Percentiles rank a stretch among this genome's conserved stretches.
Evolutionary conservation across 2,888 invertebrate genomes (phyloP).

Genomic region (Leptinotarsa peninsularis): DNA sequence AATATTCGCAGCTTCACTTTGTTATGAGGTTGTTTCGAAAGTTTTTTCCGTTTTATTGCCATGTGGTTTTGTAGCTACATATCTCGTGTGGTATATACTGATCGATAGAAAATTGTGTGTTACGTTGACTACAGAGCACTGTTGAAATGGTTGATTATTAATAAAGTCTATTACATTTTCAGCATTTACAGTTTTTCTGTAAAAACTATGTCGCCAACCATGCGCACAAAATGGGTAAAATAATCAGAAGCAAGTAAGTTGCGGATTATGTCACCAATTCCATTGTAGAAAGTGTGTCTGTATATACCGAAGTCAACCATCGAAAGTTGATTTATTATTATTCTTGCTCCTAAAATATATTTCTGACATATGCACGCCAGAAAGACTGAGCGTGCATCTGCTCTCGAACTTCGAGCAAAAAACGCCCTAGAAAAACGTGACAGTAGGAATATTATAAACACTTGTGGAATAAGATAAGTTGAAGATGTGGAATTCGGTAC

Average conservation of each 20-base stretch:
- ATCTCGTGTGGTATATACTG: too few relatives aligned
- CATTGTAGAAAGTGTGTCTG: not conserved
- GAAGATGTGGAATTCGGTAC: not conserved
- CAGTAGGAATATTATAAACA: conserved; percentile 44
- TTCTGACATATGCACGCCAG: conserved; percentile 34
- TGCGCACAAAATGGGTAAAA: too few relatives aligned
- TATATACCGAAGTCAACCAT: not conserved
- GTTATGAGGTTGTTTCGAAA: too few relatives aligned
- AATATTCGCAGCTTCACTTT: too few relatives aligned
- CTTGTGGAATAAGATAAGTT: conserved; percentile 48
- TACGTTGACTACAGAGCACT: too few relatives aligned
- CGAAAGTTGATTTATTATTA: conserved; percentile 34
- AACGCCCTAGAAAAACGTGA: conserved; percentile 27
- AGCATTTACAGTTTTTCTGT: too few relatives aligned
- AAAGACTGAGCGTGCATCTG: conserved; percentile 31
- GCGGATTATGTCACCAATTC: not conserved
- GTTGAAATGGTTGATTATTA: too few relatives aligned
- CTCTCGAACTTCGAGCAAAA: conserved; percentile 27
- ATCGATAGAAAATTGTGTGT: too few relatives aligned
- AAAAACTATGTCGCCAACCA: too few relatives aligned
- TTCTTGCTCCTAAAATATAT: conserved; percentile 30
- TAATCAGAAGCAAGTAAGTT: not conserved
- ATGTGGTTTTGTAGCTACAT: too few relatives aligned
- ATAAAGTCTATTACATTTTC: too few relatives aligned
- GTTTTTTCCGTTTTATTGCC: too few relatives aligned